Base-by-base conservation (phyloP, 2,113 vertebrate genomes). In the Ictalurus punctatus region DNA sequence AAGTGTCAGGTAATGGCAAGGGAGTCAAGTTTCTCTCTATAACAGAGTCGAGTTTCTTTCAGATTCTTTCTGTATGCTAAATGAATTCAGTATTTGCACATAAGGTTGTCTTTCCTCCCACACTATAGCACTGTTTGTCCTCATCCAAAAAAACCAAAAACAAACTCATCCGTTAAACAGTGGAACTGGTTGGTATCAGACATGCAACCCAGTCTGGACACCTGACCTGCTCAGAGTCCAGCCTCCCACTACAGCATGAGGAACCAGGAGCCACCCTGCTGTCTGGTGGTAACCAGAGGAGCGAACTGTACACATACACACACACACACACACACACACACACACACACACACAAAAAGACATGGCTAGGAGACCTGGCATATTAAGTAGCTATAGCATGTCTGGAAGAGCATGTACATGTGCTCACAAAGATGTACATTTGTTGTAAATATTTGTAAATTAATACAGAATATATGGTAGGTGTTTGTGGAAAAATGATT, bases 251-350 rank as follows among this genome's bases (percentile, higher is more conserved):
- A 67, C 85, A 85, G 89, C 69, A 86, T 67, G 44, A 63, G 87
- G 63, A 63, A 86, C 85, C 40, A 90, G 63, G 76, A 88, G 67
- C 37, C 59, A 89, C 30, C 27, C 44, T 84, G 71, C 54, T 82
- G 83, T 76, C 73, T 78, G 84, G 80, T 30, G 74, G 91, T 92
- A 92, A 92, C 92, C 89, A 91, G 92, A 93, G 92, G 54, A 78
- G 78, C 69, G 59, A 14, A 54, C 78, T 69, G 88, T 56, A 83
- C 84, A 85, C 23, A 89, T 19, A 84, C 63, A 83, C 69, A 84
- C 40, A 88, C 82, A 89, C 71, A 86, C 67, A 78, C 82, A 83
- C 69, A 85, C 65, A 79, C 59, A 58, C 71, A 86, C 56, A 87
- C 74, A 81, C 63, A 71, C n/a, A 79, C 56, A 67, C 85, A 80